phyloP scores from a whole-genome alignment of 2,113 vertebrate species.

The Actenoides hombroni region DNA sequence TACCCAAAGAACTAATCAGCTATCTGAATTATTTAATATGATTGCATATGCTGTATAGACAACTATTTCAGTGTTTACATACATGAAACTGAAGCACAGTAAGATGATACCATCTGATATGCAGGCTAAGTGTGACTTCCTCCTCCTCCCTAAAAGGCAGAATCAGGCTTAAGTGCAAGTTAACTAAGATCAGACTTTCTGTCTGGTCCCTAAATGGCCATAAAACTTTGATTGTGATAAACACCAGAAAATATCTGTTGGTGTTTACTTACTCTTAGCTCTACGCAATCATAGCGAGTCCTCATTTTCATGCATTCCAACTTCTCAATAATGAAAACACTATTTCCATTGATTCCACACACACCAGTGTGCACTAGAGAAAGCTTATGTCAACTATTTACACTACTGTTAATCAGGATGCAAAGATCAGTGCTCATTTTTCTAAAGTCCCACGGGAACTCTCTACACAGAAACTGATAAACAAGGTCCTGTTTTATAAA shows the following conservation, averaged over 20 bases:
- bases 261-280: background rate
- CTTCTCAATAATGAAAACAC: conserved; percentile 3
- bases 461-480: conserved; percentile 9
- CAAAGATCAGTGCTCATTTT: background rate
- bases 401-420: background rate
- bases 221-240: background rate
- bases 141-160: background rate
- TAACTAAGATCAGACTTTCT: background rate
- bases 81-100: background rate
- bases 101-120: background rate
- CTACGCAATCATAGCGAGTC: background rate
- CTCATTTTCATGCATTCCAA: background rate
- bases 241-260: background rate
- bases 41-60: accelerated
- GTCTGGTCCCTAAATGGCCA: background rate
- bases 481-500: background rate
- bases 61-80: background rate
- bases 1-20: background rate
- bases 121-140: background rate
- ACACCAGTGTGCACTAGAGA: background rate
- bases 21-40: background rate
- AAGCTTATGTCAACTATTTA: conserved; percentile 39
- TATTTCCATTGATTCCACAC: background rate
- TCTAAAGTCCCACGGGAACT: background rate
- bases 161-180: accelerated